phyloP scores from a whole-genome alignment of 2,113 vertebrate genomes.

The Dissostichus mawsoni region DNA sequence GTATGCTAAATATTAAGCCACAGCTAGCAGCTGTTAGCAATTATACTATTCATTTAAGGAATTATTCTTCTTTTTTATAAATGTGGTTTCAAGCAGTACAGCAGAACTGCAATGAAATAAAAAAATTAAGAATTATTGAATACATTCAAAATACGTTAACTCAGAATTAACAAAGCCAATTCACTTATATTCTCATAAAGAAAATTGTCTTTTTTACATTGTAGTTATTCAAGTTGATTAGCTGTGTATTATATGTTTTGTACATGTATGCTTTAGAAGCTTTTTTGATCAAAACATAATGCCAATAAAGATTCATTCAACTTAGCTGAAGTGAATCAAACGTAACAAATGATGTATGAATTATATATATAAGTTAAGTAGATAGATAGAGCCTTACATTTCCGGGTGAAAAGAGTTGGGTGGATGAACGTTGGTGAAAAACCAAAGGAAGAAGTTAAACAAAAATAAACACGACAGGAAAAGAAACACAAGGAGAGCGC shows the following conservation, averaged over 20 bases:
- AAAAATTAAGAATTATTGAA: too few species aligned
- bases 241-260: background rate
- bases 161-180: too few species aligned
- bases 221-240: too few species aligned
- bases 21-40: too few species aligned
- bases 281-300: background rate
- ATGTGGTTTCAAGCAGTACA: conserved; percentile 1
- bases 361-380: background rate
- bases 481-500: conserved; percentile 6
- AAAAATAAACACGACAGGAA: conserved; percentile 37
- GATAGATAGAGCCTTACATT: conserved; percentile 13
- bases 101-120: background rate
- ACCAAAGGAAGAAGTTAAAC: conserved; percentile 18
- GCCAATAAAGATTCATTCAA: background rate
- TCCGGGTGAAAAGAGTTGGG: background rate
- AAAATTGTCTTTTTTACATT: too few species aligned
- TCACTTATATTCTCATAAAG: too few species aligned
- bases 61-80: too few species aligned
- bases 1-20: background rate
- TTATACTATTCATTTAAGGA: too few species aligned
- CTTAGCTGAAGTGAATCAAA: background rate
- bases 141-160: too few species aligned
- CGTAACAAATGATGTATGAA: background rate
- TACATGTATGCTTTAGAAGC: background rate
- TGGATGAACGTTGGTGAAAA: conserved; percentile 24